Conservation (phyloP, 1,140 invertebrate genomes). For the Liolophura sinensis region DNA sequence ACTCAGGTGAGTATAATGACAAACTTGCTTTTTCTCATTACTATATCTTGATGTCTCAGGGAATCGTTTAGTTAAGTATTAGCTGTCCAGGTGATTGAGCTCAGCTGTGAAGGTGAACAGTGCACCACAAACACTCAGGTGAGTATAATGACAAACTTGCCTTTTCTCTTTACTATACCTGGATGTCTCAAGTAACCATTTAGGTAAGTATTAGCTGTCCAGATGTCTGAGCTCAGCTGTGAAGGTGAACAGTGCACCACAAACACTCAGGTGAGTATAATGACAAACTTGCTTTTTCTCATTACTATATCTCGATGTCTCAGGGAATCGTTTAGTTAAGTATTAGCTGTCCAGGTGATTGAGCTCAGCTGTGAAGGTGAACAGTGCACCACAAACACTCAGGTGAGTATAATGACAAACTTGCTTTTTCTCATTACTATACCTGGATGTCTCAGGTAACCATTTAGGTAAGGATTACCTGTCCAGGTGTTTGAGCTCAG, state of each 20-base stretch:
- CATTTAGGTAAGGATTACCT: constrained; percentile 48
- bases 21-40: constrained; percentile 11
- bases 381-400: constrained; percentile 33
- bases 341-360: constrained; percentile 46
- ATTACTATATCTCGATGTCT: constrained; percentile 40
- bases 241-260: constrained; percentile 33
- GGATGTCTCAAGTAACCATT: constrained; percentile 45
- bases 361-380: constrained; percentile 37
- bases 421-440: constrained; percentile 21
- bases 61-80: constrained; percentile 47
- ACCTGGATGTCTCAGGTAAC: constrained; percentile 47
- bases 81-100: constrained; percentile 41
- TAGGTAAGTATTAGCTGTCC: constrained; percentile 48
- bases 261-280: constrained; percentile 33
- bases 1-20: constrained; percentile 28
- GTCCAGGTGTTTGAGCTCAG: constrained; percentile 39
- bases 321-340: constrained; percentile 45
- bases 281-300: constrained; percentile 5
- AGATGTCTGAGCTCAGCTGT: constrained; percentile 41
- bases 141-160: not conserved
- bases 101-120: constrained; percentile 38
- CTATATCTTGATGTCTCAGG: constrained; percentile 42
- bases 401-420: constrained; percentile 22
- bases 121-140: constrained; percentile 36
- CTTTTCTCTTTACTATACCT: constrained; percentile 30